Conservation (phyloP, 2,888 invertebrate genomes). For the Lepetodrilus schrolli region DNA sequence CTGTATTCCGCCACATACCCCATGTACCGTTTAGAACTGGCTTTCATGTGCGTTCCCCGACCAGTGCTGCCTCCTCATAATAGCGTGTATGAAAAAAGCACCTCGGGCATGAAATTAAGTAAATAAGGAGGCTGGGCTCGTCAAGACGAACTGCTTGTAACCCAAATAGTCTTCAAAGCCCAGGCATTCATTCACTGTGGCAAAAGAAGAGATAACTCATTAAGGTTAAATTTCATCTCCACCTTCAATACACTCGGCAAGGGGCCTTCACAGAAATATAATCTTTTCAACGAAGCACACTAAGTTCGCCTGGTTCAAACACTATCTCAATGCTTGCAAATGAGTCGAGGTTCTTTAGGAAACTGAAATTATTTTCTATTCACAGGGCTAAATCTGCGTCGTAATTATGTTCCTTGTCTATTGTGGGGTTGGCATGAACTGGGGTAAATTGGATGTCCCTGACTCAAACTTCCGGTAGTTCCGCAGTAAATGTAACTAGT, state of each 20-base stretch:
- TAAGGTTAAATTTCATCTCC: constrained; percentile 23
- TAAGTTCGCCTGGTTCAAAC: background rate
- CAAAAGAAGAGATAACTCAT: background rate
- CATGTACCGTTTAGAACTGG: background rate
- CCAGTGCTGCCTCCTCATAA: background rate
- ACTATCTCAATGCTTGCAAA: constrained; percentile 11
- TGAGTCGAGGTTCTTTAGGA: constrained; percentile 21
- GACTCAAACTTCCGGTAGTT: too few species aligned
- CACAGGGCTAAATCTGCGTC: background rate
- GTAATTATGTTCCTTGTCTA: constrained; percentile 19
- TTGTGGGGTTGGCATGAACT: background rate
- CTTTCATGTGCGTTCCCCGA: background rate
- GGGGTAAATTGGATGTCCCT: constrained; percentile 14
- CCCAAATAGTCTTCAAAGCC: constrained; percentile 14
- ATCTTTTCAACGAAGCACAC: background rate
- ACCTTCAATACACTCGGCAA: background rate
- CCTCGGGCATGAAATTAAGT: constrained; percentile 23
- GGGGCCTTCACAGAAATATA: constrained; percentile 1
- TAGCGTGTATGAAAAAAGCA: background rate
- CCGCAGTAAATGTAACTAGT: too few species aligned
- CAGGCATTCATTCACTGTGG: background rate
- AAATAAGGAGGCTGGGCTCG: background rate
- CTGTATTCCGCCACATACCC: background rate
- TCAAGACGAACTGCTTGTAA: background rate
- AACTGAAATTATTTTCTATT: constrained; percentile 10